Conservation (phyloP, 2,888 invertebrate genomes). For the Mythimna pallens region DNA sequence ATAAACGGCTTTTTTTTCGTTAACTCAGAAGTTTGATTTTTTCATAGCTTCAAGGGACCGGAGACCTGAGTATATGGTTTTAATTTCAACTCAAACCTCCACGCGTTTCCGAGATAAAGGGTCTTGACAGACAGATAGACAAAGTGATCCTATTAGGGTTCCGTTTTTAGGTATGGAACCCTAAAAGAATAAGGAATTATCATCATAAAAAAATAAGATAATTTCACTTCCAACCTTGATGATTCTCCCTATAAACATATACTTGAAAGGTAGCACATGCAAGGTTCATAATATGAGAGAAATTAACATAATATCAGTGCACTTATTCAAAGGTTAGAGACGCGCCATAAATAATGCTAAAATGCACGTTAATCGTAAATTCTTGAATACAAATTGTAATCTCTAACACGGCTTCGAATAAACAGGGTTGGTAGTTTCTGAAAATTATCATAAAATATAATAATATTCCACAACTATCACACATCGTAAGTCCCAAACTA, state of each 20-base stretch:
- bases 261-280: not conserved
- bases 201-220: not conserved
- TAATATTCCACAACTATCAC: too few species aligned
- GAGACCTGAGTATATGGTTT: too few species aligned
- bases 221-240: not conserved
- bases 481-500: too few species aligned
- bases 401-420: constrained; percentile 38
- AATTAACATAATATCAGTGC: constrained; percentile 49
- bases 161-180: too few species aligned
- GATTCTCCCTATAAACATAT: not conserved
- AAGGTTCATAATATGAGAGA: constrained; percentile 28
- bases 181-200: too few species aligned
- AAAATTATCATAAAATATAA: not conserved
- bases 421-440: constrained; percentile 44
- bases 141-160: too few species aligned
- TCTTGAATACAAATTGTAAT: constrained; percentile 67
- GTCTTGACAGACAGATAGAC: too few species aligned
- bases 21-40: too few species aligned
- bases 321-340: constrained; percentile 55
- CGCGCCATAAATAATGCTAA: constrained; percentile 58
- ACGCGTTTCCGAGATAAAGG: too few species aligned
- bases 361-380: constrained; percentile 59
- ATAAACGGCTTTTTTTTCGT: too few species aligned
- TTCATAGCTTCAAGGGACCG: too few species aligned
- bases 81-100: too few species aligned